Base-by-base conservation (phyloP, 2,113 vertebrate species). In the Hiodon tergisus region DNA sequence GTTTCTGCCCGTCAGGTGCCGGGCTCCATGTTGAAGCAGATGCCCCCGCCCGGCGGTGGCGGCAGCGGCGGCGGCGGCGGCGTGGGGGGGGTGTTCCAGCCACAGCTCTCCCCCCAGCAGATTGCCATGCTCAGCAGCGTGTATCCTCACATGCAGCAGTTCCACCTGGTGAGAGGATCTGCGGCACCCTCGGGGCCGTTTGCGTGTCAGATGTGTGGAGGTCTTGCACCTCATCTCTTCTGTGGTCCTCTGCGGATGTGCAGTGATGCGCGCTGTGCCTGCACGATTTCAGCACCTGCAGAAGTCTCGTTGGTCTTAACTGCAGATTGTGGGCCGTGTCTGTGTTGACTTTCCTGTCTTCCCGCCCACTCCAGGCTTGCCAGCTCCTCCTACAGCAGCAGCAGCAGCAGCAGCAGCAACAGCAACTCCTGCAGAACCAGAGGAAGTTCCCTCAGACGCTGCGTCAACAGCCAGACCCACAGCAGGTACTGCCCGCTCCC, bases 71-170 rank as follows among this genome's bases (percentile, higher is more conserved):
- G 86, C 73, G 79, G 83, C 69, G 89, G 87, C 61, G 87, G 89
- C 14, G 89, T 88, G 58, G 87, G 85, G 72, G 89, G 90, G 51
- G 87, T 92, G 67, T 92, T 92, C 78, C 89, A 90, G 69, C 95
- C 95, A 71, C 97, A 98, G 88, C 93, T 99, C 85, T 98, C 97
- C 84, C 95, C 97, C 67, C 97, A 99, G 83, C 97, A 99, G 80
- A 93, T 99, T 78, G 96, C 97, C 85, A 97, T 99, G 95, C 94
- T 99, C 88, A 98, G 95, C 94, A 96, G 95, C 89, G 96, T 99
- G 87, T 97, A 97, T 81, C 96, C 97, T 55, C 96, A 96, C 74
- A 89, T 91, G 77, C 93, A 96, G 79, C 97, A 99, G 87, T 97
- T 99, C 85, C 97, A 99, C 82, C 89, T 99, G 94, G 97, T 99